phyloP scores from a whole-genome alignment of 2,113 vertebrate species.

The Scatophagus argus region DNA sequence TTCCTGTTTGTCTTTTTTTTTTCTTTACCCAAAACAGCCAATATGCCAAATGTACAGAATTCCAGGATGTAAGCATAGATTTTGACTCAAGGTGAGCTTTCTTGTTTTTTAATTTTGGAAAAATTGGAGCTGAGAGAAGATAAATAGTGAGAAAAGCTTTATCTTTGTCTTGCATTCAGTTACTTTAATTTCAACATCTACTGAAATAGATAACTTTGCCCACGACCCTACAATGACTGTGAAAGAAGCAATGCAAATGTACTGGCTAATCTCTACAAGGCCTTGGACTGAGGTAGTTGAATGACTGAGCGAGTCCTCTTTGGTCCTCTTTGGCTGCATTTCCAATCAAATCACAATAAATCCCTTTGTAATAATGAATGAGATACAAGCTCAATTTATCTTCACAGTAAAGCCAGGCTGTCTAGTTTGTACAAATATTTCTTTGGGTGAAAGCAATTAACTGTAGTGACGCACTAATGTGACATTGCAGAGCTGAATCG shows the following conservation, averaged over 20 bases:
- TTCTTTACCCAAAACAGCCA: no score
- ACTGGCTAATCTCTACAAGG: neutral
- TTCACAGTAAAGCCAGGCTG: constrained; percentile 42
- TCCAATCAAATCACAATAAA: constrained; percentile 61
- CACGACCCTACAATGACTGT: neutral
- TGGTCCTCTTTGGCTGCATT: constrained; percentile 60
- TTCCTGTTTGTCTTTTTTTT: no score
- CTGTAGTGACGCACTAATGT: constrained; percentile 55
- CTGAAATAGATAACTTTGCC: neutral
- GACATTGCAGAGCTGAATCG: constrained; percentile 61
- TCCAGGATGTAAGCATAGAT: neutral
- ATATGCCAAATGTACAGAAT: neutral
- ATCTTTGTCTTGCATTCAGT: neutral
- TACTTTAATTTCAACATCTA: neutral
- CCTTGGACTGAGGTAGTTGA: constrained; percentile 2
- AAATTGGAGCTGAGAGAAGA: neutral
- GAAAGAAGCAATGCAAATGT: neutral
- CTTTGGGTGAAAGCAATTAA: constrained; percentile 75
- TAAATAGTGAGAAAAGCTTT: neutral
- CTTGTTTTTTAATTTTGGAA: neutral
- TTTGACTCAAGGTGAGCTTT: neutral
- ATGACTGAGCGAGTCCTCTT: constrained; percentile 53
- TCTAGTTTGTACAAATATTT: constrained; percentile 80
- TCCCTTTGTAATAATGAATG: constrained; percentile 68
- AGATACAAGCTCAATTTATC: constrained; percentile 59